Evolutionary conservation across 2,888 invertebrate genomes (phyloP).

Genomic region (Tricholauxania praeusta): DNA sequence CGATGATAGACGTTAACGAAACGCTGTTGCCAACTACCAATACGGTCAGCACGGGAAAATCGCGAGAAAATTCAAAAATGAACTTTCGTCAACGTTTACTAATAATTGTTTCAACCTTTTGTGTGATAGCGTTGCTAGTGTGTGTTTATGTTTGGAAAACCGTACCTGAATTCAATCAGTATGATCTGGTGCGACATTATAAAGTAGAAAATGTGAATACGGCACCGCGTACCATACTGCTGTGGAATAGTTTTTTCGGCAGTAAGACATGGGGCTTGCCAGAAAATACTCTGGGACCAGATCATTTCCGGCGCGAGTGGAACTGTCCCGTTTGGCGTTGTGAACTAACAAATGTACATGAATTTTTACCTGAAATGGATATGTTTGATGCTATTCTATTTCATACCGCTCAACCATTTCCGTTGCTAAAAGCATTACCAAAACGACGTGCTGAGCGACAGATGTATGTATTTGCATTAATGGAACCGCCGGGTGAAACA

Average conservation of each 20-base stretch:
- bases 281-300: conserved; percentile 54
- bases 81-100: conserved; percentile 14
- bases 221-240: conserved; percentile 53
- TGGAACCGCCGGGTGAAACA: conserved; percentile 68
- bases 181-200: conserved; percentile 55
- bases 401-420: conserved; percentile 68
- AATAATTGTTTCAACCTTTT: conserved; percentile 25
- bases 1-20: not conserved
- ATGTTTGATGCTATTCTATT: conserved; percentile 71
- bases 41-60: not conserved
- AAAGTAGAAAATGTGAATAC: conserved; percentile 17
- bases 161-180: conserved; percentile 59
- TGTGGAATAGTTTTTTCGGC: conserved; percentile 64
- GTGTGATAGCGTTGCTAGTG: conserved; percentile 69
- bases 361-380: conserved; percentile 58
- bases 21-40: not conserved
- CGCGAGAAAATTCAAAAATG: conserved; percentile 9
- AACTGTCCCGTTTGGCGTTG: conserved; percentile 68
- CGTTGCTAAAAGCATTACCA: conserved; percentile 63
- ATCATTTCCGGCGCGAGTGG: conserved; percentile 55
- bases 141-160: conserved; percentile 48
- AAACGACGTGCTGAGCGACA: conserved; percentile 64
- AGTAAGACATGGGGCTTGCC: conserved; percentile 59
- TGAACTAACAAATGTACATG: conserved; percentile 66
- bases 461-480: conserved; percentile 69